Percentiles rank a stretch among this genome's conserved stretches.
Conservation (phyloP, 1,140 invertebrate species). For the Hylyphantes graminicola region DNA sequence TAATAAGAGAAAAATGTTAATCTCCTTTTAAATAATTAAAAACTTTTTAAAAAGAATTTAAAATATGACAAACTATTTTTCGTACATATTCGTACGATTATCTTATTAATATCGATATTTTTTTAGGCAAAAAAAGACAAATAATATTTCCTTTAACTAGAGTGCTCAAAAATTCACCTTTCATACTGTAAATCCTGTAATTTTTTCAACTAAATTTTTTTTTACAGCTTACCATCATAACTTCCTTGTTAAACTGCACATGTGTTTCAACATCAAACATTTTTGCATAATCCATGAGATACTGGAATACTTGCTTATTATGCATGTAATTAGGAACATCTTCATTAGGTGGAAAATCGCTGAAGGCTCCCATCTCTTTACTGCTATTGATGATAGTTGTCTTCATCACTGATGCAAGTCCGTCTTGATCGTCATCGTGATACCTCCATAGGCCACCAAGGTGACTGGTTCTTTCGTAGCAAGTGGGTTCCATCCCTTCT, state of each 20-base stretch:
- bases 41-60: no score
- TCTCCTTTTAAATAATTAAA: no score
- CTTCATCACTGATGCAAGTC: constrained; percentile 64
- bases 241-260: constrained; percentile 20
- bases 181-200: no score
- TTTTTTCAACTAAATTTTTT: background rate
- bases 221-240: background rate
- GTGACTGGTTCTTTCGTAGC: constrained; percentile 62
- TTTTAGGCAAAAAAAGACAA: no score
- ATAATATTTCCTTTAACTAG: no score
- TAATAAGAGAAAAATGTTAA: no score
- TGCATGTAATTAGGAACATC: constrained; percentile 67
- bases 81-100: no score
- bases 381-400: constrained; percentile 61
- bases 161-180: no score
- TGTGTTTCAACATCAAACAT: background rate
- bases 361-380: constrained; percentile 69
- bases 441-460: constrained; percentile 73
- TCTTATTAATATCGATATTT: no score
- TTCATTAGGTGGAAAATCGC: constrained; percentile 67
- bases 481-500: constrained; percentile 19
- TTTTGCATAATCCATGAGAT: background rate
- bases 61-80: no score
- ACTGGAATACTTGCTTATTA: constrained; percentile 2
- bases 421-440: constrained; percentile 64